These are phyloP conservation scores for Pseudomyrmex flavicornis DNA, from an alignment of 1,140 invertebrate genomes.

Conservation along the genomic window DNA sequence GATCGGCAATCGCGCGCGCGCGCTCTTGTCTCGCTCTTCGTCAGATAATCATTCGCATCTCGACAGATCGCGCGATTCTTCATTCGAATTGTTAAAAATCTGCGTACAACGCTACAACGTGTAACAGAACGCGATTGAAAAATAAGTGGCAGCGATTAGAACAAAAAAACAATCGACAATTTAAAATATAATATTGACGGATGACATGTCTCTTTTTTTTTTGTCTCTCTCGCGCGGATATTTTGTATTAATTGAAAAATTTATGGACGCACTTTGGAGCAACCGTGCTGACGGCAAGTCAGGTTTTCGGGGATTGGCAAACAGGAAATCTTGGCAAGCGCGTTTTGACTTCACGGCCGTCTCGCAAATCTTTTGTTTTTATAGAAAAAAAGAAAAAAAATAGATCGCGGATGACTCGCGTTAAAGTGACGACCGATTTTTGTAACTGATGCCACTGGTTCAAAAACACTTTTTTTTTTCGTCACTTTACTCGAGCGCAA, in stretches of 20 bases:
- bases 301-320: conserved; percentile 22
- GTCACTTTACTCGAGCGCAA: not conserved
- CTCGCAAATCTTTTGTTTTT: not conserved
- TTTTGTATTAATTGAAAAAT: conserved; percentile 26
- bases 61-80: conserved; percentile 23
- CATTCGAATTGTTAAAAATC: not conserved
- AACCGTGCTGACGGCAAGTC: not conserved
- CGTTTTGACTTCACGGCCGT: conserved; percentile 14
- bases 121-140: not conserved
- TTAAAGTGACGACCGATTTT: conserved; percentile 27
- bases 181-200: conserved; percentile 57
- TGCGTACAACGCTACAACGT: not conserved
- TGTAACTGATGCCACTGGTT: not conserved
- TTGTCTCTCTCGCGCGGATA: too few species aligned
- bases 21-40: conserved; percentile 19
- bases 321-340: conserved; percentile 62
- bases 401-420: conserved; percentile 18
- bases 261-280: not conserved
- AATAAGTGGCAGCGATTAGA: conserved; percentile 38
- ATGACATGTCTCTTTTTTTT: not conserved
- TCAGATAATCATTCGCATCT: conserved; percentile 23
- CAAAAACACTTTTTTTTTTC: not conserved
- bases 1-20: conserved; percentile 44
- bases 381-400: not conserved
- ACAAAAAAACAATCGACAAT: conserved; percentile 52